Conservation (phyloP, 2,113 vertebrate species). For the Protomyctophum bolini region DNA sequence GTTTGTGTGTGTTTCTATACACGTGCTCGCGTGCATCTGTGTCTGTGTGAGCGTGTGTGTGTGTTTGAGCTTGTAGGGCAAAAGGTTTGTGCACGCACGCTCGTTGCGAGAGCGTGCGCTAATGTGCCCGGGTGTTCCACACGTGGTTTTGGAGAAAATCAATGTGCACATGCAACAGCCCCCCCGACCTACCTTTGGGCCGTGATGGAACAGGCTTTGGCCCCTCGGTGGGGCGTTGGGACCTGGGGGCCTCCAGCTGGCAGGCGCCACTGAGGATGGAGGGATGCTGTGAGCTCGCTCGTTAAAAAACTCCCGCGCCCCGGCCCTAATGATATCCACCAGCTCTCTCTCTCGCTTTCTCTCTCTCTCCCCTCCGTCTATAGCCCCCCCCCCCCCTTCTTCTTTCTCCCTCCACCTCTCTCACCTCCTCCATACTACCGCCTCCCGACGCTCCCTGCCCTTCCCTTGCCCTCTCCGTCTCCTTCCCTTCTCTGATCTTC, state of each 20-base stretch:
- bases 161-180: conserved; percentile 2
- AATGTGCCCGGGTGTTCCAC: conserved; percentile 35
- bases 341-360: conserved; percentile 37
- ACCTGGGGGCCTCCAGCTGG: conserved; percentile 54
- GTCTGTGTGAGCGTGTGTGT: neutral
- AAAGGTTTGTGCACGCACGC: neutral
- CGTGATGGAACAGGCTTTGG: conserved; percentile 48
- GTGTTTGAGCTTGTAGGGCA: neutral
- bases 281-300: conserved; percentile 67
- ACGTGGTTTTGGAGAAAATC: conserved; percentile 45
- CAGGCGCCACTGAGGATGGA: conserved; percentile 68
- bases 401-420: conserved; percentile 6
- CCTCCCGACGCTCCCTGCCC: conserved; percentile 31
- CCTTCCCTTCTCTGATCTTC: neutral
- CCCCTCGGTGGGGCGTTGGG: conserved; percentile 39
- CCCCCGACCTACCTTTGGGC: neutral
- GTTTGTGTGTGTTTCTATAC: neutral
- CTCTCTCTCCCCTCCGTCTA: neutral
- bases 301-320: conserved; percentile 57
- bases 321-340: conserved; percentile 68
- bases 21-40: neutral
- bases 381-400: neutral
- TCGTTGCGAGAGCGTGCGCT: conserved; percentile 2
- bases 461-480: conserved; percentile 13
- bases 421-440: conserved; percentile 2